phyloP scores from a whole-genome alignment of 2,888 invertebrate genomes.

The Molorchus minor region DNA sequence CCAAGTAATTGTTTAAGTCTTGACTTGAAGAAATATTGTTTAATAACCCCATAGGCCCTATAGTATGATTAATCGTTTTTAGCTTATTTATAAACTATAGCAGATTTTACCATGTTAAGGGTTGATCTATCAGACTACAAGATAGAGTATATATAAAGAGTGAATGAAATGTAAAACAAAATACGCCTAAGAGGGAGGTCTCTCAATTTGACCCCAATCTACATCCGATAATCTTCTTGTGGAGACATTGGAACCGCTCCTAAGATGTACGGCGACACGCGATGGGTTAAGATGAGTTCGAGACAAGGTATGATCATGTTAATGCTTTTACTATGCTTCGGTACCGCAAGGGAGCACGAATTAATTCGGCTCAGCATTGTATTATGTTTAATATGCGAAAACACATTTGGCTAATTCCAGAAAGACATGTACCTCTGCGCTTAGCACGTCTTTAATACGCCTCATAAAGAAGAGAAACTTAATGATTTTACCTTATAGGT shows the following conservation, averaged over 20 bases:
- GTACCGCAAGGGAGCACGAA: conserved; percentile 60
- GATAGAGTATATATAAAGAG: too few species aligned
- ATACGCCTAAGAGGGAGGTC: conserved; percentile 15
- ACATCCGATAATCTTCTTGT: conserved; percentile 63
- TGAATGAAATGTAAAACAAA: conserved; percentile 38
- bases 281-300: conserved; percentile 59
- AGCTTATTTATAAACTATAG: too few species aligned
- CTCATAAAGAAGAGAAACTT: conserved; percentile 27
- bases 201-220: conserved; percentile 50
- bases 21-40: too few species aligned
- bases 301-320: conserved; percentile 63
- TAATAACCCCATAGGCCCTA: too few species aligned
- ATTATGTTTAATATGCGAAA: conserved; percentile 62
- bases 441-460: conserved; percentile 27
- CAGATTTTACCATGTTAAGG: too few species aligned
- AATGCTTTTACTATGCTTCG: conserved; percentile 62
- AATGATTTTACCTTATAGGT: conserved; percentile 26
- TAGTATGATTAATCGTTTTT: too few species aligned
- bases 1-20: too few species aligned
- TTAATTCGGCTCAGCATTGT: conserved; percentile 60
- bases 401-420: conserved; percentile 59
- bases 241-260: conserved; percentile 60
- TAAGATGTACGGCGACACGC: conserved; percentile 59
- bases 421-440: conserved; percentile 47
- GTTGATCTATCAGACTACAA: too few species aligned